Evolutionary conservation across 1,140 invertebrate genomes (phyloP).

Genomic region (Pseudoatta argentina): DNA sequence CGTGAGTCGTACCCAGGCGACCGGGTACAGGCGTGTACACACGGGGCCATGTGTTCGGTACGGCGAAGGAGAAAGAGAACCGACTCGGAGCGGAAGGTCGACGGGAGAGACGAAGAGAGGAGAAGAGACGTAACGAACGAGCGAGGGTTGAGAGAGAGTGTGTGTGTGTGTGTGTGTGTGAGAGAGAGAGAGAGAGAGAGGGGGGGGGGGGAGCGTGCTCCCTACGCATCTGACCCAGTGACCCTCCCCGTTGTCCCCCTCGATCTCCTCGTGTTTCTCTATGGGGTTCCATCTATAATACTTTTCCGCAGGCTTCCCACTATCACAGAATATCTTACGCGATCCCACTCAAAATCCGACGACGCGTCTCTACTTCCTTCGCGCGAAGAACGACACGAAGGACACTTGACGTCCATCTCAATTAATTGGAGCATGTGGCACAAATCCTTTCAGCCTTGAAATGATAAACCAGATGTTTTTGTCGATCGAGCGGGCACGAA

Average conservation of each 20-base stretch:
- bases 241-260: slow-evolving; percentile 79
- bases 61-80: slow-evolving; percentile 69
- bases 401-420: slow-evolving; percentile 45
- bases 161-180: too few relatives aligned
- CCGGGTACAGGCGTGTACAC: slow-evolving; percentile 60
- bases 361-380: slow-evolving; percentile 69
- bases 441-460: background rate
- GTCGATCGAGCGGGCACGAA: background rate
- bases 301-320: slow-evolving; percentile 25
- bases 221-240: slow-evolving; percentile 84
- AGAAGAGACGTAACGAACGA: slow-evolving; percentile 56
- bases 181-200: background rate
- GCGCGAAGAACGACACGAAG: slow-evolving; percentile 1
- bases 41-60: slow-evolving; percentile 79
- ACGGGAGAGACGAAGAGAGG: slow-evolving; percentile 64
- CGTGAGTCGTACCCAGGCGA: slow-evolving; percentile 4
- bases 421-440: slow-evolving; percentile 19
- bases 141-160: slow-evolving; percentile 60
- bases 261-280: slow-evolving; percentile 51
- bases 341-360: slow-evolving; percentile 69
- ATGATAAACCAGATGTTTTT: background rate
- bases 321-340: slow-evolving; percentile 14
- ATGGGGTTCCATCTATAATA: slow-evolving; percentile 55
- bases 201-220: slow-evolving; percentile 71
- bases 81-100: slow-evolving; percentile 54